Conservation (phyloP, 2,113 vertebrate genomes). For the Muntiacus reevesi region DNA sequence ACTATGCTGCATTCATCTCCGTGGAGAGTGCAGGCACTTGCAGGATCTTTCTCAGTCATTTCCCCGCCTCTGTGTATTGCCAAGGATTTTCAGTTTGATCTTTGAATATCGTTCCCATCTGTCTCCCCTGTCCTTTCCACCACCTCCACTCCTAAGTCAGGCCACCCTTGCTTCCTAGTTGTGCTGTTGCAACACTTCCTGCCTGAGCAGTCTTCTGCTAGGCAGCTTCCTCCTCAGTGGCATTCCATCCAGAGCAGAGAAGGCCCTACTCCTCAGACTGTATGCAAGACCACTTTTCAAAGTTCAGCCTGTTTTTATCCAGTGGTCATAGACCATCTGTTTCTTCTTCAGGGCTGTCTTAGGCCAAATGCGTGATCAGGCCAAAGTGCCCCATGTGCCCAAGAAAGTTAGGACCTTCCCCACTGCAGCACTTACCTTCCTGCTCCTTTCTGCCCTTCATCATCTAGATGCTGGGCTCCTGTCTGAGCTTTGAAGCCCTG, state of each 20-base stretch:
- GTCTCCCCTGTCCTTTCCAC: neutral
- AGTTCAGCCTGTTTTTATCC: neutral
- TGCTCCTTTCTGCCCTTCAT: neutral
- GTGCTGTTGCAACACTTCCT: neutral
- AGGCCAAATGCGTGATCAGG: neutral
- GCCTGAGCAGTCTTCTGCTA: neutral
- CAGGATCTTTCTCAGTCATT: neutral
- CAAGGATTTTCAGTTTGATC: fast-evolving
- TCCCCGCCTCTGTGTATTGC: fast-evolving
- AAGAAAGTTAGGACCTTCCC: neutral
- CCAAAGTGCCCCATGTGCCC: neutral
- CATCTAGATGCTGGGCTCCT: neutral
- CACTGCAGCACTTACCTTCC: neutral
- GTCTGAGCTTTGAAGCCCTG: neutral
- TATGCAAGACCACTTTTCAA: fast-evolving
- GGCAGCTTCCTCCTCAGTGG: neutral
- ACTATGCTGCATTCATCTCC: neutral
- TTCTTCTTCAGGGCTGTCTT: neutral
- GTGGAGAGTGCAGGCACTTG: neutral
- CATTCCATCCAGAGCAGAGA: neutral
- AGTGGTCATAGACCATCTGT: fast-evolving
- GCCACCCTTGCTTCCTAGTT: neutral
- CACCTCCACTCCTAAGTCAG: neutral
- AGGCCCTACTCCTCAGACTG: neutral
- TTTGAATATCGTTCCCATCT: neutral